A percentile compares a stretch with the other conserved stretches of the same genome.
phyloP scores from a whole-genome alignment of 2,113 vertebrate species.

The Paramormyrops kingsleyae region DNA sequence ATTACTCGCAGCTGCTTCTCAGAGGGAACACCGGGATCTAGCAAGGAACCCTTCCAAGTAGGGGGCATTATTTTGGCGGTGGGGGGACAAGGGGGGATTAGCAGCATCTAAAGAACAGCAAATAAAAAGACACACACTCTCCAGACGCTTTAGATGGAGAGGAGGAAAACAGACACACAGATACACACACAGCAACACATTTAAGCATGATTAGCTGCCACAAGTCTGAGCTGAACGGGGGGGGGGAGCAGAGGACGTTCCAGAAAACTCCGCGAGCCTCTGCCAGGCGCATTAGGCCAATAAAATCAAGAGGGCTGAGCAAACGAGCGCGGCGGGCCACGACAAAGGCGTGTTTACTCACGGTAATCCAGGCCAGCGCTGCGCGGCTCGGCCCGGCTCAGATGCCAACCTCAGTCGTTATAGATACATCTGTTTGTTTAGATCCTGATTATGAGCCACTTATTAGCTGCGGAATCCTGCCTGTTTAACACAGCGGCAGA shows the following conservation, averaged over 20 bases:
- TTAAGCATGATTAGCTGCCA: background rate
- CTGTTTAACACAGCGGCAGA: constrained; percentile 13
- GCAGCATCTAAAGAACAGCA: background rate
- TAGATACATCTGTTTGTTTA: constrained; percentile 19
- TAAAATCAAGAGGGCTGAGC: constrained; percentile 55
- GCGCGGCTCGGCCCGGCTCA: accelerated
- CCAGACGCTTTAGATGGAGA: background rate
- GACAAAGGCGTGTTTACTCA: constrained; percentile 55
- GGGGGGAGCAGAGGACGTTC: constrained; percentile 30
- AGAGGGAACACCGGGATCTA: background rate
- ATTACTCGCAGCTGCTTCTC: background rate
- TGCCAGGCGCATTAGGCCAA: constrained; percentile 50
- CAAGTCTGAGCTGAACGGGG: constrained; percentile 1
- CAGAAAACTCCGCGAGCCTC: constrained; percentile 38
- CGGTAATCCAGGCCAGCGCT: constrained; percentile 31
- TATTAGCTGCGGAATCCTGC: constrained; percentile 38
- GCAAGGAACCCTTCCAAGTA: background rate
- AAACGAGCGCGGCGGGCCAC: constrained; percentile 52
- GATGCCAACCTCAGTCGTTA: constrained; percentile 56
- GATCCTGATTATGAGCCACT: background rate
- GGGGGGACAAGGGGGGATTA: background rate
- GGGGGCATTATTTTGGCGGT: background rate
- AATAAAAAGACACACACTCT: background rate
- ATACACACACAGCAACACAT: background rate
- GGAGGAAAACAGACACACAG: background rate